Evolutionary conservation across 1,140 invertebrate species (phyloP).

Genomic region (Aphis craccivora): DNA sequence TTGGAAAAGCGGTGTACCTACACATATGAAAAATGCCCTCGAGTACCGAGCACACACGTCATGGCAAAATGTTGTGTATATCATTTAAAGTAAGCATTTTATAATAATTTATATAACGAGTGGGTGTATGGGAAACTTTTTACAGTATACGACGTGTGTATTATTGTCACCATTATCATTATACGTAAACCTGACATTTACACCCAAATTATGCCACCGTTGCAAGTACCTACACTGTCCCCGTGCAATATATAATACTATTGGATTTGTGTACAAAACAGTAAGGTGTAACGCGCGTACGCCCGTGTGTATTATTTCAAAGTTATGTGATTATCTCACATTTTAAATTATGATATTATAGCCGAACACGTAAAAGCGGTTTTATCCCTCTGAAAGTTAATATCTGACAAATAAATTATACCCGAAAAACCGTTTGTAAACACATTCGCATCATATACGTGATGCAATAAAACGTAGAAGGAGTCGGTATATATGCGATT

Average conservation of each 20-base stretch:
- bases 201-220: background rate
- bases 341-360: background rate
- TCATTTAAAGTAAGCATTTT: background rate
- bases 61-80: background rate
- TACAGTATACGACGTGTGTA: background rate
- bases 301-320: background rate
- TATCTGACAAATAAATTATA: conserved; percentile 6
- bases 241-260: background rate
- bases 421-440: background rate
- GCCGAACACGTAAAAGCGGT: background rate
- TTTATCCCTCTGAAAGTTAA: background rate
- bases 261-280: background rate
- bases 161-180: background rate
- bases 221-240: background rate
- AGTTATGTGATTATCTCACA: background rate
- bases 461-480: background rate
- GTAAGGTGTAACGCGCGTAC: background rate
- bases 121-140: background rate
- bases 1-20: background rate
- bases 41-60: background rate
- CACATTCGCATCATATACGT: background rate
- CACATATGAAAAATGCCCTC: background rate
- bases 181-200: background rate
- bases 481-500: background rate
- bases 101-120: background rate